These are phyloP conservation scores for Aspidapion aeneum DNA, from an alignment of 2,888 invertebrate species.

Conservation along the genomic window DNA sequence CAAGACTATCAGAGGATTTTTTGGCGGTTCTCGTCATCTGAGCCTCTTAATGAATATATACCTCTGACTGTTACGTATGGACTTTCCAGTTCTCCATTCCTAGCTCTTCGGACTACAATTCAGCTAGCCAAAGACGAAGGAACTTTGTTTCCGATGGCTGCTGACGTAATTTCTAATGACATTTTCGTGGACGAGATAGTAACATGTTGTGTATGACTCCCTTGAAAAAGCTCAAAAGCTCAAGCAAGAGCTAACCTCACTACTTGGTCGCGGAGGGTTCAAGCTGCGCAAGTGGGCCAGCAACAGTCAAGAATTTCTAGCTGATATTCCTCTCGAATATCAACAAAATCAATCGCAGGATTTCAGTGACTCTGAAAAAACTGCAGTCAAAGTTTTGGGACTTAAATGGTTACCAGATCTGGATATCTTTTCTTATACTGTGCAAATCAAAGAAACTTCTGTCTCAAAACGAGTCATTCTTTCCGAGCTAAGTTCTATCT, in stretches of 20 bases:
- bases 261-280: not conserved
- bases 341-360: not conserved
- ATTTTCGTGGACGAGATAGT: not conserved
- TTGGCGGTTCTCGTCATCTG: not conserved
- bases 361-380: not conserved
- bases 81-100: not conserved
- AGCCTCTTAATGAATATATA: not conserved
- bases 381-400: not conserved
- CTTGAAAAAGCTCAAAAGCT: not conserved
- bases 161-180: slow-evolving; percentile 1
- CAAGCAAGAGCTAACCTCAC: not conserved
- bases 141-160: not conserved
- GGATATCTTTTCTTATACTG: not conserved
- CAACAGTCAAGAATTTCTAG: not conserved
- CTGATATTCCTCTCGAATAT: not conserved
- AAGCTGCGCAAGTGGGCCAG: not conserved
- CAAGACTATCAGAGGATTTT: not conserved
- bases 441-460: not conserved
- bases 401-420: not conserved
- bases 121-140: not conserved
- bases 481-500: not conserved
- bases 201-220: not conserved
- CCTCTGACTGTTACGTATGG: not conserved
- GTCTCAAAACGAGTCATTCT: not conserved
- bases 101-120: not conserved